Percentiles rank a stretch among this genome's conserved stretches.
Evolutionary conservation across 2,113 vertebrate species (phyloP).

Genomic region (Indicator maculatus): DNA sequence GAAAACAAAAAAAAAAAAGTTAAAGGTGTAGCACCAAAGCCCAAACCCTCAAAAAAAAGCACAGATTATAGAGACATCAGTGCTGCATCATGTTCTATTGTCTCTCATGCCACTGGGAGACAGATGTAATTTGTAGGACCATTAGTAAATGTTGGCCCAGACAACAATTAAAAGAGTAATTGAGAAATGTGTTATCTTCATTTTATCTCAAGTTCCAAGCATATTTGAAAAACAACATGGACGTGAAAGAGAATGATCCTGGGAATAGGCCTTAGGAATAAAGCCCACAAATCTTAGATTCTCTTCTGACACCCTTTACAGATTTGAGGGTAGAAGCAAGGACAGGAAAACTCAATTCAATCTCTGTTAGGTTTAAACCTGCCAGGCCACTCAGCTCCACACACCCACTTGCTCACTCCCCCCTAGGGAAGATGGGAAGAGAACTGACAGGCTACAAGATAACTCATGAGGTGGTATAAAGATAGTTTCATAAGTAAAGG

Average conservation of each 20-base stretch:
- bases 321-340: not conserved
- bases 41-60: not conserved
- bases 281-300: not conserved
- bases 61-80: not conserved
- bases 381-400: not conserved
- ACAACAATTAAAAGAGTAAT: not conserved
- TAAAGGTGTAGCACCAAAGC: not conserved
- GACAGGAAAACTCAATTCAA: not conserved
- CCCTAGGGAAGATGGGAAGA: not conserved
- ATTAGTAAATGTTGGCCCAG: not conserved
- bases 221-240: not conserved
- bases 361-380: not conserved
- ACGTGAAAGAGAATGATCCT: not conserved
- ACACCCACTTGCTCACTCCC: not conserved
- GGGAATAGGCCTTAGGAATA: not conserved
- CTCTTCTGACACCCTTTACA: not conserved
- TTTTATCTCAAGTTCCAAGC: not conserved
- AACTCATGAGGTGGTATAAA: not conserved
- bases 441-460: not conserved
- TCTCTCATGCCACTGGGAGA: not conserved
- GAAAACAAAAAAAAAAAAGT: not conserved
- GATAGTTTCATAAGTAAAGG: not conserved
- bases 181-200: not conserved
- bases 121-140: not conserved
- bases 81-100: not conserved